Evolutionary conservation across 2,113 vertebrate species (phyloP).

Genomic region (Anolis sagrei): DNA sequence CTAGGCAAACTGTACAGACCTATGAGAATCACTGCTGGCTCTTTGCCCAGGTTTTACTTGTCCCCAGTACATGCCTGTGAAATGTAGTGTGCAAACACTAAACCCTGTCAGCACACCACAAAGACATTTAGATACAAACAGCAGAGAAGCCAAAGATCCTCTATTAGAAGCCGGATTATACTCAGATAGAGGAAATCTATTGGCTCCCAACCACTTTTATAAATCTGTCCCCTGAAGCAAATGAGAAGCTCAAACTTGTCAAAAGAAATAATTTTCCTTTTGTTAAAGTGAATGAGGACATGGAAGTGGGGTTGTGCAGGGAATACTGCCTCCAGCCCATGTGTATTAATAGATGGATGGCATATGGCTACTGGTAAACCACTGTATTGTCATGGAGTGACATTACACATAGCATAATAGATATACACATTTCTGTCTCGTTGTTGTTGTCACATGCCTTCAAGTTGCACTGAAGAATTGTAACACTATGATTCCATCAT

Average conservation of each 20-base stretch:
- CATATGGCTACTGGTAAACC: fast-evolving
- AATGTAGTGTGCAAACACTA: slow-evolving; percentile 77
- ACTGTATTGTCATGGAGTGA: not conserved
- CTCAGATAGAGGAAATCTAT: slow-evolving; percentile 30
- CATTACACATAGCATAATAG: fast-evolving
- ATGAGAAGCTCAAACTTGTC: slow-evolving; percentile 21
- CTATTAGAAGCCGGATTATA: not conserved
- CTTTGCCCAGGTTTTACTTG: slow-evolving; percentile 26
- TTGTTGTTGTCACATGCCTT: no score
- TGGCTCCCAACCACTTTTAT: slow-evolving; percentile 40
- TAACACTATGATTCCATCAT: no score
- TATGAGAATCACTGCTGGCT: slow-evolving; percentile 27
- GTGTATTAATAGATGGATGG: not conserved
- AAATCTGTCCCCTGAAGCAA: slow-evolving; percentile 46
- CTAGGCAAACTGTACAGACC: slow-evolving; percentile 1
- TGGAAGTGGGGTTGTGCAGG: not conserved
- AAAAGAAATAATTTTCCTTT: slow-evolving; percentile 47
- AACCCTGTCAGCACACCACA: slow-evolving; percentile 56
- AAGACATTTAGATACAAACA: slow-evolving; percentile 49
- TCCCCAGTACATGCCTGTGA: slow-evolving; percentile 45
- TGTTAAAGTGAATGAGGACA: slow-evolving; percentile 4
- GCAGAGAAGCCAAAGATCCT: slow-evolving; percentile 7
- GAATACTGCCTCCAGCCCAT: slow-evolving; percentile 6
- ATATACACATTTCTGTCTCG: not conserved
- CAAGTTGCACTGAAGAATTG: no score